Base-by-base conservation (phyloP, 2,888 invertebrate species). In the Cataglyphis albicans region DNA sequence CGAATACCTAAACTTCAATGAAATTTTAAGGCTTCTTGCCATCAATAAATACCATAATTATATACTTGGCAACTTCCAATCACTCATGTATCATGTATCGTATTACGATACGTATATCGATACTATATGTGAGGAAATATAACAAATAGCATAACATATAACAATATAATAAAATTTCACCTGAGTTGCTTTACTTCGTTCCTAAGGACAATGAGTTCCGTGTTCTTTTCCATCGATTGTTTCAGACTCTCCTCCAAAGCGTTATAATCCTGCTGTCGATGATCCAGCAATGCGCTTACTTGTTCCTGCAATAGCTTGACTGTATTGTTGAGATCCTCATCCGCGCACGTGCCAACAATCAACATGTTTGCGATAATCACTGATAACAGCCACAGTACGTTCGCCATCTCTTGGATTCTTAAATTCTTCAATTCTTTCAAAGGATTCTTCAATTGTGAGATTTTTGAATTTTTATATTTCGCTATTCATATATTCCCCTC, bases 171-270 rank as follows among this genome's bases (percentile, higher is more conserved):
- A n/a, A n/a, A 5, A 21, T 52, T 89, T 90, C 92, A 96, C 96
- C 95, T 95, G 84, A 96, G 91, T 88, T 94, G 95, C 76, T 95
- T 94, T 41, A 96, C 94, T 91, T 96, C 96, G 72, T 95, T 95
- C 85, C 95, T 94, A 68, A 96, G 93, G 15, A 95, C 95, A 48
- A 94, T 93, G 72, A 96, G 93, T 89, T 96, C 96, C 4, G 95
- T 95, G 84, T 95, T 96, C 85, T 95, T 95, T 87, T 95, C 95
- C 87, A 96, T 94, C 29, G 95, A 94, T 82, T 93, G 94, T 85
- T 95, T 94, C 84, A 96, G 93, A 89, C 95, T 95, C 82, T 95
- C 95, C 93, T 96, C 96, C 82, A 96, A 95, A 78, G 95, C 95
- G 80, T 95, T 94, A 90, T 96, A 95, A 92, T 96, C 96, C 90